phyloP scores from a whole-genome alignment of 2,113 vertebrate species.

The Oenanthe melanoleuca region DNA sequence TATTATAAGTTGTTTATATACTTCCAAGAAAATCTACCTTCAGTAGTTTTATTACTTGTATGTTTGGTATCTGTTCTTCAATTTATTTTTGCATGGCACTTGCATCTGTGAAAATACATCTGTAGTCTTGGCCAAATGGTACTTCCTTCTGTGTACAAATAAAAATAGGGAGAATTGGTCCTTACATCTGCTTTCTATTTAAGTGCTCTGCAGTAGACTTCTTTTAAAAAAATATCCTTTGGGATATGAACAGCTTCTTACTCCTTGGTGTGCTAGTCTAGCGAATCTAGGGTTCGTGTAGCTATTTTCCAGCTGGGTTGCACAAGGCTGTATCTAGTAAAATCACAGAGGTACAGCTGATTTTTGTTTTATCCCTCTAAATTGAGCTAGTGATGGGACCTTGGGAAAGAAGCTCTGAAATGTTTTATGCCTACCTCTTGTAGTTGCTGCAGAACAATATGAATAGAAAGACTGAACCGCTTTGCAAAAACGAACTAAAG shows the following conservation, averaged over 20 bases:
- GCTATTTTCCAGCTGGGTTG: not conserved
- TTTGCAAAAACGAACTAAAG: constrained; percentile 66
- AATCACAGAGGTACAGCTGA: not conserved
- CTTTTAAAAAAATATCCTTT: constrained; percentile 37
- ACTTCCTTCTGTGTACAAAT: constrained; percentile 66
- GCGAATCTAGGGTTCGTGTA: not conserved
- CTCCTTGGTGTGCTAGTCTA: constrained; percentile 41
- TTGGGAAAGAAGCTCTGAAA: constrained; percentile 72
- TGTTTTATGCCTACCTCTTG: constrained; percentile 80
- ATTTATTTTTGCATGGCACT: constrained; percentile 86
- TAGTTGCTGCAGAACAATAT: constrained; percentile 74
- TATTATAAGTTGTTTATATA: constrained; percentile 83
- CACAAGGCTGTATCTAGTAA: not conserved
- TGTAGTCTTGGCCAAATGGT: constrained; percentile 78
- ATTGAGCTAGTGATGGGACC: not conserved
- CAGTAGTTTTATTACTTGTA: constrained; percentile 82
- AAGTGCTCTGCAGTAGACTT: constrained; percentile 74
- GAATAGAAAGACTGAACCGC: constrained; percentile 64
- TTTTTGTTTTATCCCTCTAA: not conserved
- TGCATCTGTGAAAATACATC: constrained; percentile 79
- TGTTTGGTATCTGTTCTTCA: constrained; percentile 82
- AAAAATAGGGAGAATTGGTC: constrained; percentile 69
- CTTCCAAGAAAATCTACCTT: constrained; percentile 82
- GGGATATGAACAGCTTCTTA: constrained; percentile 72
- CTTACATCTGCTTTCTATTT: constrained; percentile 59